A percentile compares a stretch with the other conserved stretches of the same genome.
phyloP scores from a whole-genome alignment of 2,113 vertebrate genomes.

The Sylvia atricapilla region DNA sequence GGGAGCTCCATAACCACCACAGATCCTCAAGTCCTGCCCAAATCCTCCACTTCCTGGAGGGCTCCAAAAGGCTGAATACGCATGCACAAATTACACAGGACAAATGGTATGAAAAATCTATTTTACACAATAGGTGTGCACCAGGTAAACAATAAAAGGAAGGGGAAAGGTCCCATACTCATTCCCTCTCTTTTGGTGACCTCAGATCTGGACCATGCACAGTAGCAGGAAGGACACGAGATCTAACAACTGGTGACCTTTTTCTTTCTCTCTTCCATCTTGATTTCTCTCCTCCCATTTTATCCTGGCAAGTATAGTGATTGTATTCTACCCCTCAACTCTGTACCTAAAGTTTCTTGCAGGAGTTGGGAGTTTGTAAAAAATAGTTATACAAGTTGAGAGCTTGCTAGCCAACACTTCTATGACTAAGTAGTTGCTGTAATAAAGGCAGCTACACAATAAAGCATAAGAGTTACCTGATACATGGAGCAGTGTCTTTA shows the following conservation, averaged over 20 bases:
- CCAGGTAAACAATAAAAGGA: background rate
- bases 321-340: background rate
- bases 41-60: background rate
- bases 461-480: background rate
- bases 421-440: background rate
- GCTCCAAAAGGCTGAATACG: background rate
- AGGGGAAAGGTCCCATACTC: background rate
- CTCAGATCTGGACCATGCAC: background rate
- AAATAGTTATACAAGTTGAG: background rate
- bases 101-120: background rate
- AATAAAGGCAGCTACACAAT: background rate
- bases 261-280: background rate
- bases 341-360: background rate
- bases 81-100: rapidly evolving
- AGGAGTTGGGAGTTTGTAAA: background rate
- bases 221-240: background rate
- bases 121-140: background rate
- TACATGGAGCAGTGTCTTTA: background rate
- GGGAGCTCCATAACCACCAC: background rate
- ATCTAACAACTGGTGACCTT: background rate
- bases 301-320: background rate
- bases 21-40: background rate
- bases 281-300: background rate
- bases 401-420: background rate
- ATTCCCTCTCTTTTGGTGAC: background rate